A percentile compares a stretch with the other conserved stretches of the same genome.
Evolutionary conservation across 2,113 vertebrate genomes (phyloP).

Genomic region (Crotalus helleri): DNA sequence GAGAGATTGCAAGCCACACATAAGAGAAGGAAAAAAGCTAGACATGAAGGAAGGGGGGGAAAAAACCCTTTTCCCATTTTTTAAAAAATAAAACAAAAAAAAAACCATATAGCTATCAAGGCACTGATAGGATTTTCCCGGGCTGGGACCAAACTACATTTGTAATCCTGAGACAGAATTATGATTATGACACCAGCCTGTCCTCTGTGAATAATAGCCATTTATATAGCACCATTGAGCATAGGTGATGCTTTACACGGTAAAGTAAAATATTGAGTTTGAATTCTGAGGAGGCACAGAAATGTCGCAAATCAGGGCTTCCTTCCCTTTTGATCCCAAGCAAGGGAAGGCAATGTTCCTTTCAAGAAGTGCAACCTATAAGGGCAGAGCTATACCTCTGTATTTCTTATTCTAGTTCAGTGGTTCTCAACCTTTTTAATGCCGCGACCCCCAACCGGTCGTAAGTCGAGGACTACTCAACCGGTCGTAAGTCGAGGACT

Average conservation of each 20-base stretch:
- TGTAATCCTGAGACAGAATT: neutral
- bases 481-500: no score
- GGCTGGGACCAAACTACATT: neutral
- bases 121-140: constrained; percentile 2
- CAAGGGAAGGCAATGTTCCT: neutral
- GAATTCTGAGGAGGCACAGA: neutral
- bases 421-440: no score
- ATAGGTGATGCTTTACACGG: neutral
- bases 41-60: neutral
- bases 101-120: neutral
- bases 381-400: neutral
- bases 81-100: neutral
- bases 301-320: neutral
- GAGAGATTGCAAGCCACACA: neutral
- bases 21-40: neutral
- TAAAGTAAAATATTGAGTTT: neutral
- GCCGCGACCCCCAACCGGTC: no score
- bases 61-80: neutral
- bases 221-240: neutral
- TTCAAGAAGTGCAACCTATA: neutral
- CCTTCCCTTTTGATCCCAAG: neutral
- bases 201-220: neutral
- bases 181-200: neutral
- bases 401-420: neutral
- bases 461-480: no score